Evolutionary conservation across 2,797 vertebrate species (phyloP).

Genomic region (Chloroceryle inda): DNA sequence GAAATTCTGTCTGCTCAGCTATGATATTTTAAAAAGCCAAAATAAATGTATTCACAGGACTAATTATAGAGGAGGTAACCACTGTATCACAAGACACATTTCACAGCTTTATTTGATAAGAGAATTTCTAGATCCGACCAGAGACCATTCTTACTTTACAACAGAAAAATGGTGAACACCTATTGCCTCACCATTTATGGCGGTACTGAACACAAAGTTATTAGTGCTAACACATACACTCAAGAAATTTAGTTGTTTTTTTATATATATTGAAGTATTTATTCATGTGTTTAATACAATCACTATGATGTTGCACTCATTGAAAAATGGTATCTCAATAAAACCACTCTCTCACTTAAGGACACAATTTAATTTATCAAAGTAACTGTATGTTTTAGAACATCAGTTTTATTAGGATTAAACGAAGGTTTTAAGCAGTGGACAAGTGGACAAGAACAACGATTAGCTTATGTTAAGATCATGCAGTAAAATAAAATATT

Average conservation of each 20-base stretch:
- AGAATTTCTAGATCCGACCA: not conserved
- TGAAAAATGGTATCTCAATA: not conserved
- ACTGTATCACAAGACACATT: not conserved
- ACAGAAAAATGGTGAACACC: not conserved
- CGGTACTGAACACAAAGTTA: not conserved
- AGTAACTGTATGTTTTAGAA: not conserved
- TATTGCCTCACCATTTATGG: not conserved
- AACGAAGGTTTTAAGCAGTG: not conserved
- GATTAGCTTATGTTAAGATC: not conserved
- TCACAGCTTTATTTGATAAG: not conserved
- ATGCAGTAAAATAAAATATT: not conserved
- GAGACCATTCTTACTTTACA: not conserved
- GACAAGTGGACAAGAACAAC: not conserved
- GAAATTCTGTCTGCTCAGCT: not conserved
- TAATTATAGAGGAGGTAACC: not conserved
- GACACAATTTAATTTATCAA: not conserved
- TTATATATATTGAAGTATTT: not conserved
- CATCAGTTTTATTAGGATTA: not conserved
- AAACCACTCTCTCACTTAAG: not conserved
- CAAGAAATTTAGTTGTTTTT: too few species aligned
- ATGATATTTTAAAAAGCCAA: not conserved
- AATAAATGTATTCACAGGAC: not conserved
- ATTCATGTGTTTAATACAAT: not conserved
- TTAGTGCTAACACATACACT: not conserved
- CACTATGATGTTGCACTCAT: not conserved